Percentiles rank a stretch among this genome's conserved stretches.
phyloP scores from a whole-genome alignment of 2,888 invertebrate genomes.

The Plagiodera versicolora region DNA sequence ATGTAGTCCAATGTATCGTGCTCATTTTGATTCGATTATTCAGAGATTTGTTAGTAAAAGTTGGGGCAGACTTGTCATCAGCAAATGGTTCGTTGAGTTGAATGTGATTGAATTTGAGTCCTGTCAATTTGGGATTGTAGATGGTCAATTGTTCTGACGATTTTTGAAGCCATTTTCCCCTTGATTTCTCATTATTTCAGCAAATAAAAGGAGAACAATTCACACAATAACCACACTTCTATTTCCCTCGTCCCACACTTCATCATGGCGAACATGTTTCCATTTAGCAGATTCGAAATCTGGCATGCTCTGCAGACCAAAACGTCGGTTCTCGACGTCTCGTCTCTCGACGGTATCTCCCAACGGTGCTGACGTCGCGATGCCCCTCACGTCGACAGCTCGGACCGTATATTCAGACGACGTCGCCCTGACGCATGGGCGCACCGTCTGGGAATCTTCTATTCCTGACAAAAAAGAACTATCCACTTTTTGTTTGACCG shows the following conservation, averaged over 20 bases:
- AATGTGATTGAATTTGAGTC: too few species aligned
- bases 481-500: too few species aligned
- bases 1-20: too few species aligned
- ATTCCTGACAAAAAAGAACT: too few species aligned
- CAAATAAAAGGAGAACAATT: background rate
- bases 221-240: background rate
- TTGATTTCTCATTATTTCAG: background rate
- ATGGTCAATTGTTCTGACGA: too few species aligned
- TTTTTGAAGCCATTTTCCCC: too few species aligned
- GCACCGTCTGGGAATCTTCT: too few species aligned
- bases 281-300: conserved; percentile 5
- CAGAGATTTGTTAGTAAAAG: too few species aligned
- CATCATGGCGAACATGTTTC: background rate
- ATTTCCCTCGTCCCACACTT: background rate
- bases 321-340: conserved; percentile 10
- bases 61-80: too few species aligned
- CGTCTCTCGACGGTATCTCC: conserved; percentile 7
- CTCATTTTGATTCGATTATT: too few species aligned
- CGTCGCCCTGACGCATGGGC: background rate
- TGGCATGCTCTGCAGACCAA: background rate
- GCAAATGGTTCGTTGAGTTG: too few species aligned
- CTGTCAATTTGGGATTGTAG: too few species aligned
- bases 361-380: conserved; percentile 13
- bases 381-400: conserved; percentile 5
- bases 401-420: conserved; percentile 6